Conservation (phyloP, 2,888 invertebrate species). For the Cataglyphis altisquamis region DNA sequence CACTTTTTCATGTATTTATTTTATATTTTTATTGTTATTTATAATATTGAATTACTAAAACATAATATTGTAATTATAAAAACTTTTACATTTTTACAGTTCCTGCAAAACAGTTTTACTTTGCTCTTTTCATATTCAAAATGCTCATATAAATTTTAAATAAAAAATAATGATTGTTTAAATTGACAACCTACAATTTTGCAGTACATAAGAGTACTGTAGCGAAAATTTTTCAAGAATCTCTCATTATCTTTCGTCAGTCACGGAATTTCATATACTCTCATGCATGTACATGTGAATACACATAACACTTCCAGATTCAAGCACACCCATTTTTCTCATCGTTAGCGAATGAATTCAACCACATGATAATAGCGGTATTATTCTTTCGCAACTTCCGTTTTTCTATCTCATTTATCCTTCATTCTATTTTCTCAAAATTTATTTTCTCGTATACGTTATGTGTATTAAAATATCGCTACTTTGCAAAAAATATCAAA, state of each 20-base stretch:
- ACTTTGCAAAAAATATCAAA: not conserved
- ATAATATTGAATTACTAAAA: not conserved
- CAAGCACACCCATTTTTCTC: slow-evolving; percentile 1
- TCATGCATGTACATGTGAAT: not conserved
- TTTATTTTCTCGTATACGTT: not conserved
- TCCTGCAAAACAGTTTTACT: not conserved
- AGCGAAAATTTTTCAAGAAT: slow-evolving; percentile 8
- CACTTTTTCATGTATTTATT: not conserved
- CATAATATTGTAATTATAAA: not conserved
- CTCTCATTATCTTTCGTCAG: slow-evolving; percentile 6
- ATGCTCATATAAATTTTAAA: not conserved
- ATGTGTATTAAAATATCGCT: not conserved
- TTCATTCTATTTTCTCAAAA: not conserved
- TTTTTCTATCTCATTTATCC: not conserved
- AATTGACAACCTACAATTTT: not conserved
- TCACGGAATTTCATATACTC: not conserved
- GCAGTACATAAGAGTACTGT: not conserved
- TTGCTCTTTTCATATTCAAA: not conserved
- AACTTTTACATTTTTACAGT: not conserved
- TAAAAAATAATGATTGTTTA: not conserved
- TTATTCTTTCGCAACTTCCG: slow-evolving; percentile 3
- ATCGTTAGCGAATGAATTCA: slow-evolving; percentile 11
- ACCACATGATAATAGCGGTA: not conserved
- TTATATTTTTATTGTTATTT: not conserved
- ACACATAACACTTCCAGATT: not conserved